phyloP scores from a whole-genome alignment of 2,888 invertebrate genomes.

The Metalampra italica region DNA sequence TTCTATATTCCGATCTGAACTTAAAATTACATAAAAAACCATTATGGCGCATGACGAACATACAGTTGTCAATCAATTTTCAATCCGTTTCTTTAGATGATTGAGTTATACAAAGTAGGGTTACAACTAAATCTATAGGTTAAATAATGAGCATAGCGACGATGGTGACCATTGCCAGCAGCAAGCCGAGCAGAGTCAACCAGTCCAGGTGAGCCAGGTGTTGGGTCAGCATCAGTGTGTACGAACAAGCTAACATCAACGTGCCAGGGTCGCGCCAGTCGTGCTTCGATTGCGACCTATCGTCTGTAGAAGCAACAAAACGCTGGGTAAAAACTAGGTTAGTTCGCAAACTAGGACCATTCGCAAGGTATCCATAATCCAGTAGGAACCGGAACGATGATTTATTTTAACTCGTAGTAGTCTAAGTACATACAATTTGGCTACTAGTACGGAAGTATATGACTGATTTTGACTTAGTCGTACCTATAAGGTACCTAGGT shows the following conservation, averaged over 20 bases:
- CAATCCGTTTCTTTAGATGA: too few relatives aligned
- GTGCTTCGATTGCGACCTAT: conserved; percentile 67
- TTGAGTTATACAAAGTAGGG: too few relatives aligned
- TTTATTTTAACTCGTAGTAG: too few relatives aligned
- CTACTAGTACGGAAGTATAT: too few relatives aligned
- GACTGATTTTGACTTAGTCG: too few relatives aligned
- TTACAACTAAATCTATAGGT: conserved; percentile 14
- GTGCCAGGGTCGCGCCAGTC: conserved; percentile 82
- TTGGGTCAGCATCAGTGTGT: conserved; percentile 84
- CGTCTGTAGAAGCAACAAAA: conserved; percentile 63
- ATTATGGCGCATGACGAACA: too few relatives aligned
- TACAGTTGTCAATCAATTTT: too few relatives aligned
- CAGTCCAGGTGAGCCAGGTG: conserved; percentile 85
- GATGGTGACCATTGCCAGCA: conserved; percentile 86
- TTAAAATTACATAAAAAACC: too few relatives aligned
- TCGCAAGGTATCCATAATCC: neutral
- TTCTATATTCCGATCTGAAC: too few relatives aligned
- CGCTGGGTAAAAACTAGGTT: conserved; percentile 22
- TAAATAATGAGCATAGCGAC: conserved; percentile 82
- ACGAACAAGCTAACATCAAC: conserved; percentile 87
- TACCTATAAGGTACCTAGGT: too few relatives aligned
- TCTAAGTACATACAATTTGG: too few relatives aligned
- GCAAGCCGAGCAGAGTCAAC: conserved; percentile 85
- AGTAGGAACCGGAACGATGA: too few relatives aligned
- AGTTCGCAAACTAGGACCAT: neutral